Percentiles rank a stretch among this genome's conserved stretches.
These are phyloP conservation scores for Stegophylla sp. DNA, from an alignment of 2,888 invertebrate species.

Conservation along the genomic window DNA sequence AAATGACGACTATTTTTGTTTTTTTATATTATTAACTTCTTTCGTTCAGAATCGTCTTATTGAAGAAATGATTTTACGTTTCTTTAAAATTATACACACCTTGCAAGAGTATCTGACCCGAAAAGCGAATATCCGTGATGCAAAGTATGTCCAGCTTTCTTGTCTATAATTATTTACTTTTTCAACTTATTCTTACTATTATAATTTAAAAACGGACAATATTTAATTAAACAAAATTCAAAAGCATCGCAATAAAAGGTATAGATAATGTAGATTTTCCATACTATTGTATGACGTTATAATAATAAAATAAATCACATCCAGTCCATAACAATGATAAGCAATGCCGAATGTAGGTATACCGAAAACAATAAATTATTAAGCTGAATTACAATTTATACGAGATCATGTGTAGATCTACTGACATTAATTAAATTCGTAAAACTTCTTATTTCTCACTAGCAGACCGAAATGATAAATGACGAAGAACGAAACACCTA, in stretches of 20 bases:
- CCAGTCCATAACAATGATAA: conserved; percentile 11
- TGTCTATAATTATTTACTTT: no score
- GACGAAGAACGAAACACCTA: not conserved
- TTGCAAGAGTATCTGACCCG: no score
- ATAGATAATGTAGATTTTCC: not conserved
- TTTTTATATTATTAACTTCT: no score
- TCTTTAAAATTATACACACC: no score
- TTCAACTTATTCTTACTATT: not conserved
- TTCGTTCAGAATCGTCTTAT: no score
- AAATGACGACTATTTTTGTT: no score
- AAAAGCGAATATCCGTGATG: no score
- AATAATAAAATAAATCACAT: conserved; percentile 18
- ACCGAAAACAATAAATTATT: conserved; percentile 12
- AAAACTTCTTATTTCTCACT: conserved; percentile 12
- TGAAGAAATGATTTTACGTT: no score
- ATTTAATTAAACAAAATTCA: conserved; percentile 27
- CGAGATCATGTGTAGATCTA: not conserved
- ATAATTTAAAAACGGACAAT: conserved; percentile 19
- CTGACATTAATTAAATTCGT: not conserved
- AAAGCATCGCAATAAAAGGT: not conserved
- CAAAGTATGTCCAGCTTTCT: no score
- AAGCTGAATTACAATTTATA: not conserved
- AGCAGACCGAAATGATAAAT: conserved; percentile 8
- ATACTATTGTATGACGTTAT: conserved; percentile 13
- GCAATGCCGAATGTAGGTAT: not conserved